These are phyloP conservation scores for Axea sp. DNA, from an alignment of 2,888 invertebrate species.

Conservation along the genomic window DNA sequence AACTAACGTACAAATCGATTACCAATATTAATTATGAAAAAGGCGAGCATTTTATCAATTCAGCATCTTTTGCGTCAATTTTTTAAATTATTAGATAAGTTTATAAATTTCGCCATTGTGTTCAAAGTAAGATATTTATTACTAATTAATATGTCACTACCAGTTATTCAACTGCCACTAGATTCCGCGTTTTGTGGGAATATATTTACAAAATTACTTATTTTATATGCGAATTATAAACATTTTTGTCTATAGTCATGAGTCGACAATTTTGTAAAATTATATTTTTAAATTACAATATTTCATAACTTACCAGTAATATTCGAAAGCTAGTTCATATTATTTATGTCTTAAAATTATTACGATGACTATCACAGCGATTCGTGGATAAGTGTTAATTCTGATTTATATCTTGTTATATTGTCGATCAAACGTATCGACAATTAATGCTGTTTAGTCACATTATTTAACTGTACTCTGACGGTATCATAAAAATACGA, in stretches of 20 bases:
- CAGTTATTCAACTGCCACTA: constrained; percentile 36
- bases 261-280: constrained; percentile 19
- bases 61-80: constrained; percentile 30
- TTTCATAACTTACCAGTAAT: constrained; percentile 20
- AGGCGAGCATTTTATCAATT: no score
- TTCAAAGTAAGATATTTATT: constrained; percentile 24
- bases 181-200: constrained; percentile 36
- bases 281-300: neutral
- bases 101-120: constrained; percentile 37
- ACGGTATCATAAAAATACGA: constrained; percentile 35
- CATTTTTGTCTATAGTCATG: constrained; percentile 4
- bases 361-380: constrained; percentile 33
- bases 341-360: constrained; percentile 26
- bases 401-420: constrained; percentile 32
- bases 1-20: no score
- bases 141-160: constrained; percentile 7
- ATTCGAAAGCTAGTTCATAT: constrained; percentile 20
- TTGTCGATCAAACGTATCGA: constrained; percentile 32
- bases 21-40: no score
- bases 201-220: constrained; percentile 40
- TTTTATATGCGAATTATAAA: constrained; percentile 11
- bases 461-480: constrained; percentile 41
- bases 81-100: constrained; percentile 27
- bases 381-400: constrained; percentile 40
- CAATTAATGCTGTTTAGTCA: constrained; percentile 20